Conservation (phyloP, 2,797 vertebrate species). For the Cygnus olor region DNA sequence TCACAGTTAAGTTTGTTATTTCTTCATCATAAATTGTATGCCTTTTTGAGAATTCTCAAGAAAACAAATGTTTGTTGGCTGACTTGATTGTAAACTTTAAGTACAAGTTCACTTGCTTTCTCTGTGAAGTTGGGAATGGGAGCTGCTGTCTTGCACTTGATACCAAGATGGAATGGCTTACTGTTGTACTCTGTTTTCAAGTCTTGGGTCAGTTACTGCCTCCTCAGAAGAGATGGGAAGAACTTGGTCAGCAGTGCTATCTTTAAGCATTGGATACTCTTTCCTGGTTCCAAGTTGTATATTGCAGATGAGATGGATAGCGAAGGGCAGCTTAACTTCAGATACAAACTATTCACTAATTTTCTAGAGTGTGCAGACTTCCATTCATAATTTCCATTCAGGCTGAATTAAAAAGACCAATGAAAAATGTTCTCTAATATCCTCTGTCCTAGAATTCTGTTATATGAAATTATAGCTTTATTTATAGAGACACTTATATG, state of each 20-base stretch:
- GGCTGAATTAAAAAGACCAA: background rate
- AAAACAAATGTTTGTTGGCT: background rate
- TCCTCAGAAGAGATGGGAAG: background rate
- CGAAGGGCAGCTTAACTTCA: background rate
- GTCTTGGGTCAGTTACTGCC: background rate
- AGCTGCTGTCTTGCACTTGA: background rate
- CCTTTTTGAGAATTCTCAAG: background rate
- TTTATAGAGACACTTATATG: too few relatives aligned
- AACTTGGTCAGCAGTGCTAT: background rate
- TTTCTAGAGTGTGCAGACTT: background rate
- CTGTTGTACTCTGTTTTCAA: background rate
- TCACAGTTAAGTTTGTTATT: background rate
- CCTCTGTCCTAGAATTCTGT: background rate
- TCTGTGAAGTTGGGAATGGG: background rate
- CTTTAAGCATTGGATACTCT: background rate
- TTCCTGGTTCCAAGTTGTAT: background rate
- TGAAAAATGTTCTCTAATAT: background rate
- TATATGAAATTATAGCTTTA: background rate
- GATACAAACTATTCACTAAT: background rate
- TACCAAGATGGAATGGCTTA: background rate
- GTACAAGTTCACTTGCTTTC: background rate
- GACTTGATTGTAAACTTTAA: background rate
- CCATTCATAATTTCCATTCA: background rate
- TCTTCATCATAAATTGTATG: background rate
- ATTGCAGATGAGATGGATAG: background rate